A percentile compares a stretch with the other conserved stretches of the same genome.
Conservation (phyloP, 2,888 invertebrate species). For the Chrysotoxum bicinctum region DNA sequence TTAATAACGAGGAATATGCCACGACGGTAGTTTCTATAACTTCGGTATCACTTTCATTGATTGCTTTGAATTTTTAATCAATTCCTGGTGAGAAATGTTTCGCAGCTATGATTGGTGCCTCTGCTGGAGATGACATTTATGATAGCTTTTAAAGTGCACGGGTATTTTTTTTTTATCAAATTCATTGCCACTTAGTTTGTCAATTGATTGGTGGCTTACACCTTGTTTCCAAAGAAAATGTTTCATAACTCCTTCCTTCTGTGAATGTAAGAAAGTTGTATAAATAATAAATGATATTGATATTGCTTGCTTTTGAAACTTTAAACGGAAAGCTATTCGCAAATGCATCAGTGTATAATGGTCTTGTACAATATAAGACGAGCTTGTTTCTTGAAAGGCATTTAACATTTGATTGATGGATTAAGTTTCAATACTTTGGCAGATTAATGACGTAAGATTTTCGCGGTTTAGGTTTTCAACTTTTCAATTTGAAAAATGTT, state of each 20-base stretch:
- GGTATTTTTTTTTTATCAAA: neutral
- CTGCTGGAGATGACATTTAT: neutral
- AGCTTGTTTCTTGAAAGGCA: neutral
- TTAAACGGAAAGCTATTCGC: neutral
- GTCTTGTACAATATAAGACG: neutral
- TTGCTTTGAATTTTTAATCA: constrained; percentile 9
- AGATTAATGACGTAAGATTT: neutral
- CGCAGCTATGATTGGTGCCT: neutral
- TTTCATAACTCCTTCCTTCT: neutral
- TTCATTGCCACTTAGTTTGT: neutral
- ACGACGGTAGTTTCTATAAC: neutral
- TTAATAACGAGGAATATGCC: too few species aligned
- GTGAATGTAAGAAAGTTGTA: neutral
- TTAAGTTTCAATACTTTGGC: neutral
- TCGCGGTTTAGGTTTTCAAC: neutral
- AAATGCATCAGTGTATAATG: neutral
- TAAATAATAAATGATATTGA: constrained; percentile 20
- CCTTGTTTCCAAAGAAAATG: neutral
- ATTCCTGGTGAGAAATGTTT: neutral
- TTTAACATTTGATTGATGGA: neutral
- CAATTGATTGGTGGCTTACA: neutral
- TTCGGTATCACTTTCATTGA: constrained; percentile 1
- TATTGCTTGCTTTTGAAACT: constrained; percentile 4
- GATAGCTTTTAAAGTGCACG: neutral
- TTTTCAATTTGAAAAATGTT: neutral